These are phyloP conservation scores for Gambusia holbrooki DNA, from an alignment of 2,113 vertebrate species.

Conservation along the genomic window DNA sequence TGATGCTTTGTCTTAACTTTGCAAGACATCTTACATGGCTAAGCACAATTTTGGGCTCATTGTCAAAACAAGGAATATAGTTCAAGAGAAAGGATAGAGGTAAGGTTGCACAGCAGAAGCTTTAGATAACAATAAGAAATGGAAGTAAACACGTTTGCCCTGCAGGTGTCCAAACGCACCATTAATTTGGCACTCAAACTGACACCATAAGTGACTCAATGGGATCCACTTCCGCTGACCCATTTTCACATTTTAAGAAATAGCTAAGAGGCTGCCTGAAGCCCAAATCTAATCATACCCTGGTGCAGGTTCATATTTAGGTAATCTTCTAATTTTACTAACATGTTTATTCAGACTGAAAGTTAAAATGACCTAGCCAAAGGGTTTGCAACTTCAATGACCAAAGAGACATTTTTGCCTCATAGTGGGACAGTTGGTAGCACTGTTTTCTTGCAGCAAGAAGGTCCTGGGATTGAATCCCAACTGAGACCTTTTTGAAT, in stretches of 20 bases:
- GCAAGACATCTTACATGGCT: constrained; percentile 59
- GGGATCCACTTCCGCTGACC: not conserved
- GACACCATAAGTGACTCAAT: not conserved
- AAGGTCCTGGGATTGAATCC: no score
- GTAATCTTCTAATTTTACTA: no score
- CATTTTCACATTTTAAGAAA: constrained; percentile 1
- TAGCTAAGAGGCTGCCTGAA: not conserved
- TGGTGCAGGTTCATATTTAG: no score
- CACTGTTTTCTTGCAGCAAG: no score
- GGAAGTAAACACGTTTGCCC: constrained; percentile 8
- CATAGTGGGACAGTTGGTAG: no score
- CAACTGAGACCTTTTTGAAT: no score
- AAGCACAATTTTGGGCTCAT: constrained; percentile 53
- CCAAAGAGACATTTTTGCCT: no score
- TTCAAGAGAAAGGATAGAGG: constrained; percentile 37
- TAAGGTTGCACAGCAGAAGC: constrained; percentile 23
- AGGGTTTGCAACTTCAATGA: no score
- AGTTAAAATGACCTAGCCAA: not conserved
- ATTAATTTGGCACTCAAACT: constrained; percentile 1
- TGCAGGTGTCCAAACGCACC: constrained; percentile 12
- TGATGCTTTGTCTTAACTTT: constrained; percentile 50
- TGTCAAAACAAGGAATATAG: constrained; percentile 45
- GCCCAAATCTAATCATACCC: no score
- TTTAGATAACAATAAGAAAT: constrained; percentile 17
- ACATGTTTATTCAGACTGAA: not conserved